Conservation (phyloP, 2,797 vertebrate species). For the Pipistrellus kuhlii region DNA sequence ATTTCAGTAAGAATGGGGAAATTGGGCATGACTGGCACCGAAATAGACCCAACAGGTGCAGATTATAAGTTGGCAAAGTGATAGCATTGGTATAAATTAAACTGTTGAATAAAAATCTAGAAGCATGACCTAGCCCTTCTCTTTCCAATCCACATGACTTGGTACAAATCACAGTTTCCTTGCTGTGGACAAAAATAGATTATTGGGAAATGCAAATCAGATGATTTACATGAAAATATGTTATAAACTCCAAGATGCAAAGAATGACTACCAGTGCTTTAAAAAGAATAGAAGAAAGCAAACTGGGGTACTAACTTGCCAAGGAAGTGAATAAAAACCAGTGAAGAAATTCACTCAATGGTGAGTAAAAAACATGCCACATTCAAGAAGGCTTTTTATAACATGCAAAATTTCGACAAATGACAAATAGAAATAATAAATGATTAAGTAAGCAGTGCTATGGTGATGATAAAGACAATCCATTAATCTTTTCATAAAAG, state of each 20-base stretch:
- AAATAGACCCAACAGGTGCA: constrained; percentile 1
- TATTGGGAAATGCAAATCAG: constrained; percentile 23
- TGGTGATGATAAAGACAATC: not conserved
- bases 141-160: not conserved
- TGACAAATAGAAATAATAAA: constrained; percentile 6
- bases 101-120: not conserved
- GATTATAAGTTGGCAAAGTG: constrained; percentile 14
- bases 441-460: constrained; percentile 2
- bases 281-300: not conserved
- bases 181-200: not conserved
- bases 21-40: not conserved
- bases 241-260: constrained; percentile 17
- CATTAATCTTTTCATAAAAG: constrained; percentile 37
- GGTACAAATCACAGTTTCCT: not conserved
- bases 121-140: not conserved
- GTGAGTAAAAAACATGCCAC: constrained; percentile 8
- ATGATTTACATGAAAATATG: constrained; percentile 28
- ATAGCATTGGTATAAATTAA: not conserved
- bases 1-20: not conserved
- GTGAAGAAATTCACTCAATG: constrained; percentile 20
- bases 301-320: not conserved
- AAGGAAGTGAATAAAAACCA: constrained; percentile 1
- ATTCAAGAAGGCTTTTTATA: not conserved
- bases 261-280: not conserved
- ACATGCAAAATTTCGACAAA: constrained; percentile 17